A percentile compares a stretch with the other conserved stretches of the same genome.
Evolutionary conservation across 2,113 vertebrate genomes (phyloP).

Genomic region (Bungarus multicinctus): DNA sequence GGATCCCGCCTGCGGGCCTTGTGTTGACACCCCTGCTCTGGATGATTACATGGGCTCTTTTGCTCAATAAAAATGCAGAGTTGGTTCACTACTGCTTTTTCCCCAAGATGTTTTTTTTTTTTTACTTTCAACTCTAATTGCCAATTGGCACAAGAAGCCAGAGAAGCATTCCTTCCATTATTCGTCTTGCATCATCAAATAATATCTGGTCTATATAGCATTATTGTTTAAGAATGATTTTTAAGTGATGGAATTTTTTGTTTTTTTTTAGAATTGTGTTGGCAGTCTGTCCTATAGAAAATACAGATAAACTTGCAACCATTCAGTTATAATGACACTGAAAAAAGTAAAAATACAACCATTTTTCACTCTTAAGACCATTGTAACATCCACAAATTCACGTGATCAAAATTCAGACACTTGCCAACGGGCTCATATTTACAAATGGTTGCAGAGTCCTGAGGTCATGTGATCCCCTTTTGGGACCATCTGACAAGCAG

Average conservation of each 20-base stretch:
- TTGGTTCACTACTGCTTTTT: not conserved
- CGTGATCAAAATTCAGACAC: not conserved
- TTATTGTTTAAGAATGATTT: not conserved
- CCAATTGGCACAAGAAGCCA: not conserved
- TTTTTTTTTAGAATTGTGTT: not conserved
- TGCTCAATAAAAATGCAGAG: not conserved
- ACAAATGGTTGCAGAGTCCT: not conserved
- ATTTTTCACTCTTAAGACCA: not conserved
- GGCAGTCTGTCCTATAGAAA: not conserved
- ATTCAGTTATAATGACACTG: not conserved
- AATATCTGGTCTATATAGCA: not conserved
- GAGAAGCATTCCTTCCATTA: not conserved
- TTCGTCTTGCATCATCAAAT: not conserved
- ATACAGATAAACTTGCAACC: not conserved
- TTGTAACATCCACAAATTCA: not conserved
- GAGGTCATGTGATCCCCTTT: not conserved
- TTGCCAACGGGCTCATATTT: not conserved
- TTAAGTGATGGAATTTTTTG: not conserved
- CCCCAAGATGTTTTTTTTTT: not conserved
- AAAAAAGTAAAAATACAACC: not conserved
- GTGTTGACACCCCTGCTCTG: no score
- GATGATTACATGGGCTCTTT: not conserved
- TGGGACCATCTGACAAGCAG: not conserved
- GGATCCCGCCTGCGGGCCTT: no score
- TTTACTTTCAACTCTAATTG: not conserved